Evolutionary conservation across 2,888 invertebrate species (phyloP), one percentile per base, ranked within the genome.

Genomic region (Acrobasis suavella): DNA sequence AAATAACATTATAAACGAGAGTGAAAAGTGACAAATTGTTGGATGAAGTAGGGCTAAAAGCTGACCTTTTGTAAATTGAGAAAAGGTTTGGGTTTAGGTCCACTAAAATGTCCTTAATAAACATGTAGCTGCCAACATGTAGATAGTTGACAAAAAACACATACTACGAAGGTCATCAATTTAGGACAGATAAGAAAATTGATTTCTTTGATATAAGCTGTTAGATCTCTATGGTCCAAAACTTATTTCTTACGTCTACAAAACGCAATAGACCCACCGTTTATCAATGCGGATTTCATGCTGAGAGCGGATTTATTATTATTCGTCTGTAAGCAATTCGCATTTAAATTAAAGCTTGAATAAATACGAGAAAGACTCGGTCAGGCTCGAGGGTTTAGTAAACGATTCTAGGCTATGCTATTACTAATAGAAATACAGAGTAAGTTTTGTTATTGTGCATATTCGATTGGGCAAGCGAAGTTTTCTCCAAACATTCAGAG

Each of bases 291-390:
- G 9, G 22, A 51, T 37, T 12, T 50, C 9, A 37, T 16, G n/a
- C 32, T n/a, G 17, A 46, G n/a, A 55, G 5, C 32, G 16, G 54
- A 54, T 50, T 50, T 60, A 9, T 51, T 55, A 37, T 38, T 56
- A 62, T 62, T 55, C 54, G 37, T 49, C 61, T 55, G 37, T 14
- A 55, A 62, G 32, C 54, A 46, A 55, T 55, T 62, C 49, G 55
- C 55, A 55, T 62, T 62, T 62, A 49, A 62, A 62, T 55, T 55
- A 15, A 49, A 50, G 55, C 49, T 49, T 55, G 55, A 50, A 55
- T 55, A 62, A 62, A 62, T 62, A 61, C 16, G 56, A 14, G 16
- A 46, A 56, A 56, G 46, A 9, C 56, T 14, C 8, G 55, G 49
- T 32, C n/a, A 38, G 37, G 37, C 49, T 38, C 16, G 38, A 50